These are phyloP conservation scores for Glareola pratincola DNA, from an alignment of 2,113 vertebrate species.

Conservation along the genomic window DNA sequence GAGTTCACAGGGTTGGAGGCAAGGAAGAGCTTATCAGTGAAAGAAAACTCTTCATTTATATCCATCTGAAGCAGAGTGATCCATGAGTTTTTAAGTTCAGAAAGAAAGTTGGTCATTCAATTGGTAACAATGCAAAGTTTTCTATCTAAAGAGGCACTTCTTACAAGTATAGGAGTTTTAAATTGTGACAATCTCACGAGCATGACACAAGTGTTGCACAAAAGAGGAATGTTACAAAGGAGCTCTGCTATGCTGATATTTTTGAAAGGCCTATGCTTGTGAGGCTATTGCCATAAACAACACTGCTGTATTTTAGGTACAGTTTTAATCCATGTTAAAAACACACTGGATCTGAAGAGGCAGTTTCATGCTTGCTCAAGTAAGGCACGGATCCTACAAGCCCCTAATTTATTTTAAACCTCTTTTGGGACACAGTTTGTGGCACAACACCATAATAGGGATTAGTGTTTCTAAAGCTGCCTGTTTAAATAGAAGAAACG, in stretches of 20 bases:
- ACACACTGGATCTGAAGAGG: background rate
- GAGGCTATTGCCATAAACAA: background rate
- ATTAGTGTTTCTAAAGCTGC: background rate
- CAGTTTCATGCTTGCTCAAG: background rate
- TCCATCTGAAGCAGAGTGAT: background rate
- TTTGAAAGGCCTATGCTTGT: background rate
- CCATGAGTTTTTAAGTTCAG: background rate
- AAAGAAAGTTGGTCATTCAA: background rate
- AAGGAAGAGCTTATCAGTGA: background rate
- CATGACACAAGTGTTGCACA: background rate
- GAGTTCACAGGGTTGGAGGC: background rate
- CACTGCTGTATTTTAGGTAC: background rate
- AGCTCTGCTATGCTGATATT: background rate
- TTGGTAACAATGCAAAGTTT: background rate
- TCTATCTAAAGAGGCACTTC: background rate
- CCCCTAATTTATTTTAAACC: background rate
- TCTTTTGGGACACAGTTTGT: background rate
- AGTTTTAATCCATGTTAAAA: background rate
- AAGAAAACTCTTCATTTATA: background rate
- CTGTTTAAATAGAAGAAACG: background rate
- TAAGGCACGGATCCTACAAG: background rate
- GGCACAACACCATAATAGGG: background rate
- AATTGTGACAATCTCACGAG: background rate
- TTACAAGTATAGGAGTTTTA: background rate
- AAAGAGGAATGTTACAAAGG: background rate